A percentile compares a stretch with the other conserved stretches of the same genome.
These are phyloP conservation scores for Orbicella faveolata DNA, from an alignment of 64 coral and sea anemone species.

Conservation along the genomic window DNA sequence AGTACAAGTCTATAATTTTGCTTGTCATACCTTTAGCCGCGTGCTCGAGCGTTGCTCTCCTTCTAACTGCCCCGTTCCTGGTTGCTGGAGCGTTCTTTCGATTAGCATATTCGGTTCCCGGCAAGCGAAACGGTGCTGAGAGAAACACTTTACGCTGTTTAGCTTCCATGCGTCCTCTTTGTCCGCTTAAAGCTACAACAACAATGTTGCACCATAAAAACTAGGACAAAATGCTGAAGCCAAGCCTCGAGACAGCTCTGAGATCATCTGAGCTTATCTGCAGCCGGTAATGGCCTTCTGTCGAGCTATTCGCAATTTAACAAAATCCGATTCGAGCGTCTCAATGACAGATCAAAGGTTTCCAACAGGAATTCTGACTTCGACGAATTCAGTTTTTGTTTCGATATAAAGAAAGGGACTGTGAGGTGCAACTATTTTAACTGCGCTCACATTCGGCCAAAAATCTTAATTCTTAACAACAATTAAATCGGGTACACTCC, in stretches of 20 bases:
- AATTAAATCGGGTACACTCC: neutral
- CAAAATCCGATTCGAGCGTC: constrained; percentile 34
- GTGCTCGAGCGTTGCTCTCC: neutral
- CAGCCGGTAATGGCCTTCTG: constrained; percentile 41
- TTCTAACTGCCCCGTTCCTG: neutral
- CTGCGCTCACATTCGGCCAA: neutral
- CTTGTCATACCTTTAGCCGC: constrained; percentile 31
- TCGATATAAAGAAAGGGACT: neutral
- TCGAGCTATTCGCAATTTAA: neutral
- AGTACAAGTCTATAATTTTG: neutral
- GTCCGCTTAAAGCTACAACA: neutral
- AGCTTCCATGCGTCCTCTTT: constrained; percentile 7
- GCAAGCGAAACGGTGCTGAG: constrained; percentile 30
- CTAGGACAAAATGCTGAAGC: neutral
- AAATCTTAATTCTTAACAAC: neutral
- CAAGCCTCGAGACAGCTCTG: neutral
- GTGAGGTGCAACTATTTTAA: neutral
- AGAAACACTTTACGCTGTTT: neutral
- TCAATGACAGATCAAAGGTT: constrained; percentile 8
- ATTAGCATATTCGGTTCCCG: neutral
- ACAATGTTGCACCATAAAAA: neutral
- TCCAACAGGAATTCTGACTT: constrained; percentile 6
- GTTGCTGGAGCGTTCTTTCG: neutral
- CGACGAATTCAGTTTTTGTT: neutral
- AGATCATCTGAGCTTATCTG: constrained; percentile 16